Evolutionary conservation across 1,140 invertebrate genomes (phyloP).

Genomic region (Linepithema humile): DNA sequence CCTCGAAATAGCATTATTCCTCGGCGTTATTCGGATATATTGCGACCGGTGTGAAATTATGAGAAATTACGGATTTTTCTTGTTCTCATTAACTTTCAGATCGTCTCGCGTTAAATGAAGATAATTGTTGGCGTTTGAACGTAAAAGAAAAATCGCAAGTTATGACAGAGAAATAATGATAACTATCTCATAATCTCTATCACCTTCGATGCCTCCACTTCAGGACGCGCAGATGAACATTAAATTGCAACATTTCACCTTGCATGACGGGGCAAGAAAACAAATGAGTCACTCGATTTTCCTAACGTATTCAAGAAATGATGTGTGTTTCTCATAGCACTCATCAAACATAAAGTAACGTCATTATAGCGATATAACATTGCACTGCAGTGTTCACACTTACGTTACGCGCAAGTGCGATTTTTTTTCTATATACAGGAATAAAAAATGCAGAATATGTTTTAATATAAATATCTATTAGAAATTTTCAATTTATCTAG

Average conservation of each 20-base stretch:
- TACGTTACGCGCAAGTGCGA: background rate
- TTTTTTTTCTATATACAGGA: background rate
- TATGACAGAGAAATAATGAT: background rate
- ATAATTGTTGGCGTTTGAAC: background rate
- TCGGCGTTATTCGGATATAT: background rate
- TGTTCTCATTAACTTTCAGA: background rate
- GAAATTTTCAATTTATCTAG: background rate
- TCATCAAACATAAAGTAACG: background rate
- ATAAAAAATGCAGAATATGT: slow-evolving; percentile 5
- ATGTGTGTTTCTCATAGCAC: background rate
- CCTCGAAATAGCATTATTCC: background rate
- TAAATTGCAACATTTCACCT: slow-evolving; percentile 25
- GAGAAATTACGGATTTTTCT: background rate
- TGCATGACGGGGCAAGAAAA: background rate
- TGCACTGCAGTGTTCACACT: background rate
- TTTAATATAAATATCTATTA: slow-evolving; percentile 32
- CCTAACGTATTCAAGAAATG: background rate
- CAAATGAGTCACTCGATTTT: slow-evolving; percentile 22
- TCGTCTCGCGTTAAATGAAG: background rate
- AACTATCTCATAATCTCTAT: background rate
- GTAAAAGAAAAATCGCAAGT: background rate
- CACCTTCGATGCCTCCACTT: background rate
- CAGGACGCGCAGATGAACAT: background rate
- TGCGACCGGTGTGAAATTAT: background rate
- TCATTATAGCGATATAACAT: background rate